Evolutionary conservation across 2,113 vertebrate species (phyloP).

Genomic region (Peromyscus maniculatus): DNA sequence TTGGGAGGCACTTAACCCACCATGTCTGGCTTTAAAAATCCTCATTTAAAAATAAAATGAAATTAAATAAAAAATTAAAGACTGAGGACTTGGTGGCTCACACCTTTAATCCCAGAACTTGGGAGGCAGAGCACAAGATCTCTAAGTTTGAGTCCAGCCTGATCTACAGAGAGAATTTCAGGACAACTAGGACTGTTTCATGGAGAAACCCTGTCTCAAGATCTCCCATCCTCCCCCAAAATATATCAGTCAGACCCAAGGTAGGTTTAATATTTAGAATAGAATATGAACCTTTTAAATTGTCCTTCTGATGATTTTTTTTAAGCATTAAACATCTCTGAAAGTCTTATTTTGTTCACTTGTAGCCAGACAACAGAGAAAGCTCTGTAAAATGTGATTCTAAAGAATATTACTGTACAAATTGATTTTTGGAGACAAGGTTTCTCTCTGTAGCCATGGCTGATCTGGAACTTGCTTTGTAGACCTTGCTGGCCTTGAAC

Average conservation of each 20-base stretch:
- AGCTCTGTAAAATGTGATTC: not conserved
- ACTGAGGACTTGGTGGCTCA: not conserved
- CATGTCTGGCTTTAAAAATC: not conserved
- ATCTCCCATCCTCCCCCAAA: not conserved
- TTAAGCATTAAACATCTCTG: slow-evolving; percentile 7
- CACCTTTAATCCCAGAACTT: not conserved
- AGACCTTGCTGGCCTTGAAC: too few relatives aligned
- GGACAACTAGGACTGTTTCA: not conserved
- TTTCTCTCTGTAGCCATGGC: not conserved
- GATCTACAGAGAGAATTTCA: not conserved
- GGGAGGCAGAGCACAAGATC: not conserved
- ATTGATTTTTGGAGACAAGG: not conserved
- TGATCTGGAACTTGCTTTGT: too few relatives aligned
- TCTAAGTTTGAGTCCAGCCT: not conserved
- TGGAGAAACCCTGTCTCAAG: slow-evolving; percentile 14
- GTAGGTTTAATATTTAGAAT: not conserved
- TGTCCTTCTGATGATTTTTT: not conserved
- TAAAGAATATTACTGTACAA: not conserved
- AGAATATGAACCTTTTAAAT: slow-evolving; percentile 12
- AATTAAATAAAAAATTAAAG: not conserved
- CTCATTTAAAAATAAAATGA: not conserved
- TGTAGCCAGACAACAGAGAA: not conserved
- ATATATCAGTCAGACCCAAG: not conserved
- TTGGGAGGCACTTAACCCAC: not conserved
- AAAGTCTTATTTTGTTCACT: slow-evolving; percentile 23